Conservation (phyloP, 1,140 invertebrate genomes). For the Vanessa atalanta region DNA sequence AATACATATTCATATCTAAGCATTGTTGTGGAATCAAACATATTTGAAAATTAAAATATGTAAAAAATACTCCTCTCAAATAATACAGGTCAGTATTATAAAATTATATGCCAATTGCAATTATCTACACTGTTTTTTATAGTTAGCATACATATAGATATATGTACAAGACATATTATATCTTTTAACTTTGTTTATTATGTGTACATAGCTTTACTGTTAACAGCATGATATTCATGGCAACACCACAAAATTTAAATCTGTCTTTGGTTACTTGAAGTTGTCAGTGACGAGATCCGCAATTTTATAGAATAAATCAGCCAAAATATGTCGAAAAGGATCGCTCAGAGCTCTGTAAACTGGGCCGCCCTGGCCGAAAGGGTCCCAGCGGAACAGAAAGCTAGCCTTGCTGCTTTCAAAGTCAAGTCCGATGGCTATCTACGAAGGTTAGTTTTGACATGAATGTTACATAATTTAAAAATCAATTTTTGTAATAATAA, state of each 20-base stretch:
- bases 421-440: slow-evolving; percentile 90
- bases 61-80: too few relatives aligned
- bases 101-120: too few relatives aligned
- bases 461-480: slow-evolving; percentile 73
- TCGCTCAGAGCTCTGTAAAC: slow-evolving; percentile 90
- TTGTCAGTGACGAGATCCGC: slow-evolving; percentile 39
- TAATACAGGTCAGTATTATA: too few relatives aligned
- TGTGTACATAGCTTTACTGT: too few relatives aligned
- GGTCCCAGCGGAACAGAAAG: slow-evolving; percentile 87
- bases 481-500: slow-evolving; percentile 24
- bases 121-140: too few relatives aligned
- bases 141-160: too few relatives aligned
- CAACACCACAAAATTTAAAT: neutral
- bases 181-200: too few relatives aligned
- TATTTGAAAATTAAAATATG: too few relatives aligned
- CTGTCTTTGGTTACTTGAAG: slow-evolving; percentile 38
- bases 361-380: slow-evolving; percentile 92
- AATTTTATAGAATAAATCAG: slow-evolving; percentile 43
- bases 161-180: too few relatives aligned
- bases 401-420: slow-evolving; percentile 89
- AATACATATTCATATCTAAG: too few relatives aligned
- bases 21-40: too few relatives aligned
- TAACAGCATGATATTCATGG: neutral
- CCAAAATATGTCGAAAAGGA: slow-evolving; percentile 74
- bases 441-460: slow-evolving; percentile 83